Evolutionary conservation across 2,113 vertebrate genomes (phyloP).

Genomic region (Myotis yumanensis): DNA sequence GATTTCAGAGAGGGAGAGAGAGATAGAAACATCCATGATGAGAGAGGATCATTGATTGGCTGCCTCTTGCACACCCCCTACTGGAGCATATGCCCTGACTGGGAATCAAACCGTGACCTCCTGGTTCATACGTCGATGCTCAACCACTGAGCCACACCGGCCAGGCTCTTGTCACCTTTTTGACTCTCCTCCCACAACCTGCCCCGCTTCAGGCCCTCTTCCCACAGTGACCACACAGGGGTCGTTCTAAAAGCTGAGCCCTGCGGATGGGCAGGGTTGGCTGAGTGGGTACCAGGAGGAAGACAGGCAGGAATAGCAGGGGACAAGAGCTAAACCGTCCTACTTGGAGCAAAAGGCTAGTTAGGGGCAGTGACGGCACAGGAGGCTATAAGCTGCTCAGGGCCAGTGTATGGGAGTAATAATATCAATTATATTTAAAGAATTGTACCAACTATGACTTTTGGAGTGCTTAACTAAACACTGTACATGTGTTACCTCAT

Average conservation of each 20-base stretch:
- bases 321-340: rapidly evolving
- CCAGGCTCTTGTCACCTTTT: neutral
- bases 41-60: no score
- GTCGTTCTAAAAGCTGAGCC: neutral
- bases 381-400: neutral
- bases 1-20: no score
- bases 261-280: neutral
- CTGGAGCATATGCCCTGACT: no score
- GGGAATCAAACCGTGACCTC: no score
- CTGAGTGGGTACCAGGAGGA: neutral
- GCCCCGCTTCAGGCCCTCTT: neutral
- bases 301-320: neutral
- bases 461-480: neutral
- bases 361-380: rapidly evolving
- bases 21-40: no score
- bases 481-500: neutral
- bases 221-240: neutral
- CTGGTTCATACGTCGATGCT: no score
- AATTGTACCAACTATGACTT: neutral
- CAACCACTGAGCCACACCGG: neutral
- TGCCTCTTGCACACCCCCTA: no score
- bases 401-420: neutral
- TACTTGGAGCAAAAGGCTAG: neutral
- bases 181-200: neutral
- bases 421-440: neutral